Evolutionary conservation across 2,888 invertebrate species (phyloP), one percentile per base, ranked within the genome.

Genomic region (Cerceris ruficornis): DNA sequence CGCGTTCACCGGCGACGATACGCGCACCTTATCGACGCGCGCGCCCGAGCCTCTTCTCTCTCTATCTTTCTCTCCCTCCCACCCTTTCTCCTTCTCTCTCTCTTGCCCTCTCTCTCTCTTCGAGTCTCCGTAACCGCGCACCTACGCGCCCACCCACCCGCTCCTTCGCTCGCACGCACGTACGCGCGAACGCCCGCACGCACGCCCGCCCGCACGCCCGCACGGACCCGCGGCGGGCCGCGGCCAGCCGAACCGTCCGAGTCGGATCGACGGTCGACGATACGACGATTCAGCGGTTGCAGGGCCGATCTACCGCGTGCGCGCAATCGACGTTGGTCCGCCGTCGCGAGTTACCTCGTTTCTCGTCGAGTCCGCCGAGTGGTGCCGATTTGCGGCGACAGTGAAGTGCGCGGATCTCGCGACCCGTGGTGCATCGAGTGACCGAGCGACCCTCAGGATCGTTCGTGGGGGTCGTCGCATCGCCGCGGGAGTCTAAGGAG

Each of bases 21-120:
- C 74, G 75, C 77, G 77, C 77, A 60, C 60, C 77, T 76, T 67
- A 77, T 77, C 77, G 77, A 77, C 77, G 76, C 50, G 70, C 58
- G 8, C 58, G 69, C 58, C 59, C 76, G 76, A 66, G 58, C 69
- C 54, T 8, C n/a, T 8, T 39, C 46, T 17, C 11, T 58, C 41
- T 7, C 41, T n/a, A n/a, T n/a, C n/a, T 52, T 49, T 59, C 59
- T 42, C 14, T 52, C 7, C 43, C 43, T 55, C 61, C 57, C 50
- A 17, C 50, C 43, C 7, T 50, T 49, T 46, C 39, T 49, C 11
- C 15, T 14, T n/a, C 46, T 8, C 15, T 17, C 49, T 9, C 13
- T 15, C 7, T 15, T 11, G n/a, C 14, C 9, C 49, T 74, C 14
- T 50, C 9, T 17, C 5, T 54, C 71, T 13, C 13, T 46, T 5